Evolutionary conservation across 2,888 invertebrate species (phyloP), one percentile per base, ranked within the genome.

Genomic region (Euzetes globulus): DNA sequence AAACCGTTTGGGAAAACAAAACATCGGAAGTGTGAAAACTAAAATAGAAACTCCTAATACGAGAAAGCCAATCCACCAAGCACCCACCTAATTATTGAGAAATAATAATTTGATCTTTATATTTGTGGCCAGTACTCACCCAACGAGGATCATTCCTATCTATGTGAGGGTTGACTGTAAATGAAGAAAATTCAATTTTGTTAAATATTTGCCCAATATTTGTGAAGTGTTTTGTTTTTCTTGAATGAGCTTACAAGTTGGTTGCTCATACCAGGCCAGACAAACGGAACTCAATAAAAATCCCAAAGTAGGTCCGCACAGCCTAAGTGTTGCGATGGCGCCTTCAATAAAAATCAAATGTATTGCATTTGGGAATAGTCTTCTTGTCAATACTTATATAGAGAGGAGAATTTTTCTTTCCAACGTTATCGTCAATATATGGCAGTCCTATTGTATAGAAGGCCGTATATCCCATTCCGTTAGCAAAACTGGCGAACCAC

Each of bases 41-140:
- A 77, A 47, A 1, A 79, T 72, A 3, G 75, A 65, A 11, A 75
- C 17, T 1, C 80, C 79, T 17, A 79, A 71, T 19, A 79, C 74
- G n/a, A 80, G 50, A 60, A 80, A 80, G 25, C 80, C 80, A 63
- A 80, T 73, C 80, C 80, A 80, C 80, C 80, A 79, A 7, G 79
- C 78, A 37, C 79, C 79, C 3, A 79, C 76, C 79, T 78, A 80
- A 22, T 78, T 75, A 6, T 78, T 78, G 70, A 79, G 78, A 11
- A 73, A 70, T 11, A 70, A 33, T 58, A 27, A 9, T 6, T 3
- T 19, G 7, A n/a, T 3, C 19, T 29, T 65, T 11, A n/a, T 5
- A 45, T 47, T 68, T 50, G 19, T 19, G n/a, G 19, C 9, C 15
- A 74, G 45, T 50, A 68, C 79, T 79, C 3, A 80, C 77, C 80